These are phyloP conservation scores for Ciconia stormi DNA, from an alignment of 2,113 vertebrate genomes.

Conservation along the genomic window DNA sequence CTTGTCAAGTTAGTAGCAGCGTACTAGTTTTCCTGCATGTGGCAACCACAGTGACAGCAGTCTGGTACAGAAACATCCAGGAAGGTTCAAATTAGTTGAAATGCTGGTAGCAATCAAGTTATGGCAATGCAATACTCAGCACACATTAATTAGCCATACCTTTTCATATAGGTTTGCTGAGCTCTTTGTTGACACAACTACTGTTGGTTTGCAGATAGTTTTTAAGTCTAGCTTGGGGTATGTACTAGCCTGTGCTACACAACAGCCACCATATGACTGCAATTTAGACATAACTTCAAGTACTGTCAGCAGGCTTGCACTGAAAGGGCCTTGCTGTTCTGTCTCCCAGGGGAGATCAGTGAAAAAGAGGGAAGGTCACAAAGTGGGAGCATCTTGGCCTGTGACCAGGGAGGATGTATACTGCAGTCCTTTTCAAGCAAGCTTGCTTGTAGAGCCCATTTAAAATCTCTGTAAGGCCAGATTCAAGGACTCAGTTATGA, in stretches of 20 bases:
- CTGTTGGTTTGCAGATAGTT: neutral
- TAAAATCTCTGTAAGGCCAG: neutral
- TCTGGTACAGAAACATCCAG: neutral
- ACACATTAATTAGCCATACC: fast-evolving
- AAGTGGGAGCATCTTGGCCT: neutral
- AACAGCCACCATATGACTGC: neutral
- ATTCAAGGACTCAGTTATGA: neutral
- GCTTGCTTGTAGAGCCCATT: neutral
- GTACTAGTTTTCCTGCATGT: neutral
- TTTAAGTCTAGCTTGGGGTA: neutral
- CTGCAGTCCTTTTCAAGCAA: neutral
- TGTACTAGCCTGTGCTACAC: neutral
- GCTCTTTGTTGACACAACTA: neutral
- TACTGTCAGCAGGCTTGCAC: neutral
- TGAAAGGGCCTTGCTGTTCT: neutral
- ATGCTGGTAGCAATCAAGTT: neutral
- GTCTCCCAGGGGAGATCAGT: neutral
- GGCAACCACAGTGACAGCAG: neutral
- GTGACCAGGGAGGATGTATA: neutral
- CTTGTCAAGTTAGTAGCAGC: neutral
- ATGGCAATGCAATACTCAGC: neutral
- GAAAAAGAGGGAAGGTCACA: neutral
- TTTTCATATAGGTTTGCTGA: neutral
- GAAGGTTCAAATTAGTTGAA: neutral
- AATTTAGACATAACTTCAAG: neutral